phyloP scores from a whole-genome alignment of 2,797 vertebrate species.

The Hylomyscus alleni region DNA sequence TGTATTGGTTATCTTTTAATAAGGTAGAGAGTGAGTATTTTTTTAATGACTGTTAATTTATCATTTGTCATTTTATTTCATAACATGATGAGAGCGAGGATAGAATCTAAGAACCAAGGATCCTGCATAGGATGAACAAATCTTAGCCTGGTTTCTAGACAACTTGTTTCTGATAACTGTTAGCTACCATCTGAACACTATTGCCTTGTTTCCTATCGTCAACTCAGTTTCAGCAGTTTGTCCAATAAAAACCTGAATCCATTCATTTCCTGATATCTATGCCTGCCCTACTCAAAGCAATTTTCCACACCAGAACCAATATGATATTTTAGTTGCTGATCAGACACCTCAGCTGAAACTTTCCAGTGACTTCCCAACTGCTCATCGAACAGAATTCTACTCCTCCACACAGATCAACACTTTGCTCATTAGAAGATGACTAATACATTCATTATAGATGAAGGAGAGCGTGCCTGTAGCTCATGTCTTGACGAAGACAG shows the following conservation, averaged over 20 bases:
- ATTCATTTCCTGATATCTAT: not conserved
- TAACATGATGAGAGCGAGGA: not conserved
- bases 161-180: not conserved
- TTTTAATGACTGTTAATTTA: not conserved
- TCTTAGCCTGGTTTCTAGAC: not conserved
- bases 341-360: not conserved
- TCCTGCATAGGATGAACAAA: too few species aligned
- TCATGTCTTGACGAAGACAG: not conserved
- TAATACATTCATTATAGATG: not conserved
- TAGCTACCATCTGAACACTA: not conserved
- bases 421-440: not conserved
- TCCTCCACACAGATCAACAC: not conserved
- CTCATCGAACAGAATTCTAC: slow-evolving; percentile 28
- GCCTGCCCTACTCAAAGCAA: not conserved
- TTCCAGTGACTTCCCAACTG: not conserved
- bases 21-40: not conserved
- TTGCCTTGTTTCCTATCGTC: not conserved
- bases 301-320: not conserved
- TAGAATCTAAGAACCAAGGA: not conserved
- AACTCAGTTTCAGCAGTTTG: not conserved
- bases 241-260: not conserved
- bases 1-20: slow-evolving; percentile 13
- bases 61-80: not conserved
- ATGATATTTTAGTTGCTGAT: not conserved
- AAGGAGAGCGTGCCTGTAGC: not conserved